Percentiles rank a stretch among this genome's conserved stretches.
These are phyloP conservation scores for Sylvilagus bachmani DNA, from an alignment of 2,113 vertebrate species.

Conservation along the genomic window DNA sequence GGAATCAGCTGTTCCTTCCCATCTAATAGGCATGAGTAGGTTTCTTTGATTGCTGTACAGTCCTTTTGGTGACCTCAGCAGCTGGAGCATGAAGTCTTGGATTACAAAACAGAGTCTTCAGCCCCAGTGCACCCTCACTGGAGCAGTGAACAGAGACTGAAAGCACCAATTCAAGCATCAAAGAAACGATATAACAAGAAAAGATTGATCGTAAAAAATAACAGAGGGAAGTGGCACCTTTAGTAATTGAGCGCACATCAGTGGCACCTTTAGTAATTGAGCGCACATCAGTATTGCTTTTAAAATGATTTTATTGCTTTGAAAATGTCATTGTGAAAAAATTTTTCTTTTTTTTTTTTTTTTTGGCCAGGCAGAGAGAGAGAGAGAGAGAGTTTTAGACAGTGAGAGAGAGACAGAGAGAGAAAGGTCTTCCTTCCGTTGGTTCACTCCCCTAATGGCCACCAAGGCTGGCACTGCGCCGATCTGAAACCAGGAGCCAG, in stretches of 20 bases:
- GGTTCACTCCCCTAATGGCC: too few species aligned
- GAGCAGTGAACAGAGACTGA: conserved; percentile 13
- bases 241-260: not conserved
- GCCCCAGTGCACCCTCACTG: not conserved
- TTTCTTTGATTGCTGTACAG: conserved; percentile 62
- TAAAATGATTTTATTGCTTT: conserved; percentile 24
- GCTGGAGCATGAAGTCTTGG: conserved; percentile 62
- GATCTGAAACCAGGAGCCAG: too few species aligned
- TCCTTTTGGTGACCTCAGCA: conserved; percentile 58
- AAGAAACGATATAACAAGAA: conserved; percentile 50
- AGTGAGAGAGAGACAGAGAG: too few species aligned
- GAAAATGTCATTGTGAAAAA: not conserved
- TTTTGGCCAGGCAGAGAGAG: too few species aligned
- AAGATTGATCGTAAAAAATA: not conserved
- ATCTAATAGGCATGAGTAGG: conserved; percentile 61
- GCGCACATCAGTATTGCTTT: not conserved
- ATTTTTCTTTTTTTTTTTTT: too few species aligned
- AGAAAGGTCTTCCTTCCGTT: too few species aligned
- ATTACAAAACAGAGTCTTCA: conserved; percentile 62
- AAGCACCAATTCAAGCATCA: not conserved
- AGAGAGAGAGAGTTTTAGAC: too few species aligned
- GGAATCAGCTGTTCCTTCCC: conserved; percentile 76
- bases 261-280: not conserved
- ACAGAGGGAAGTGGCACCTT: not conserved
- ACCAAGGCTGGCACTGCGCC: too few species aligned